Evolutionary conservation across 2,888 invertebrate species (phyloP).

Genomic region (Gnatocerus cornutus): DNA sequence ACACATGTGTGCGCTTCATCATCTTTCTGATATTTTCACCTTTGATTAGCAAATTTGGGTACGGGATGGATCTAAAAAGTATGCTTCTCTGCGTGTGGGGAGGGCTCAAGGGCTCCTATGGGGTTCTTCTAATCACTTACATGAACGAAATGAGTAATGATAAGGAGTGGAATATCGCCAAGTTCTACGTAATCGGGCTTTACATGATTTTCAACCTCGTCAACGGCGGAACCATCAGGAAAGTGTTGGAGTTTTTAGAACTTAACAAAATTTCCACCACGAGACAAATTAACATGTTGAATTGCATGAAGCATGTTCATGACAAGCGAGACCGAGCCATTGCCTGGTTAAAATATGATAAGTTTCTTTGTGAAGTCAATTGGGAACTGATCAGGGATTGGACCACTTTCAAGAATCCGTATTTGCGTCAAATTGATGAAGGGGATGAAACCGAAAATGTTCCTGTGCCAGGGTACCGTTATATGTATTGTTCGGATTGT

Average conservation of each 20-base stretch:
- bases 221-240: conserved; percentile 75
- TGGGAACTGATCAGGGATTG: conserved; percentile 75
- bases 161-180: neutral
- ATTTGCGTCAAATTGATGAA: conserved; percentile 73
- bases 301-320: conserved; percentile 73
- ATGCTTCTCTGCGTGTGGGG: conserved; percentile 77
- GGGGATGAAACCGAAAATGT: conserved; percentile 66
- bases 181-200: conserved; percentile 74
- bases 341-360: conserved; percentile 76
- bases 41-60: conserved; percentile 73
- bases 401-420: conserved; percentile 76
- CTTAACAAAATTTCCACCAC: conserved; percentile 73
- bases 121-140: neutral
- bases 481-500: conserved; percentile 75
- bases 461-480: conserved; percentile 71
- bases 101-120: conserved; percentile 75
- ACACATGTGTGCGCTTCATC: conserved; percentile 3
- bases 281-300: conserved; percentile 75
- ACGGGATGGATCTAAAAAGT: conserved; percentile 76
- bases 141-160: neutral
- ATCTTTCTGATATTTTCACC: conserved; percentile 71
- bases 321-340: conserved; percentile 72
- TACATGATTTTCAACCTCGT: conserved; percentile 75
- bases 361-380: conserved; percentile 78
- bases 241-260: conserved; percentile 73